Base-by-base conservation (phyloP, 2,797 vertebrate species). In the Labeo calbasu region DNA sequence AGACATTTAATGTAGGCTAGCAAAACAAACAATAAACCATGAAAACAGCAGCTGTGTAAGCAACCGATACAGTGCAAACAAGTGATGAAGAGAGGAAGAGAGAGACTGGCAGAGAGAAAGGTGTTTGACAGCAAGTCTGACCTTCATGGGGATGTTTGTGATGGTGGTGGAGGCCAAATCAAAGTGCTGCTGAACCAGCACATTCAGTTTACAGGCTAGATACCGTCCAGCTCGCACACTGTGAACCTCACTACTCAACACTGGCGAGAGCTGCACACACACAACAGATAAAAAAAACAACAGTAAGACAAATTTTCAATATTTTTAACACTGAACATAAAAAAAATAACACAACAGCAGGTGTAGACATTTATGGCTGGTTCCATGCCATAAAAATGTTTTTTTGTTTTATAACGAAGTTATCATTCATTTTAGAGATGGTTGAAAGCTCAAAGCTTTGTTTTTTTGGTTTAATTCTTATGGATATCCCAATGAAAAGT, bases 1-100 rank as follows among this genome's bases (percentile, higher is more conserved):
- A 98, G 96, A 99, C 96, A 99, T 95, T 99, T 98, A 99, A 97
- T 97, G 97, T 99, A 94, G 98, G 98, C 98, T 99, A 99, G 96
- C 95, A 96, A 96, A 98, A 97, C 94, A 98, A 95, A 98, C 97
- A 97, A 97, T 92, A 96, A 95, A 96, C 96, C 93, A 97, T 96
- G 96, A 96, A 97, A 96, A 97, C 96, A 97, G 96, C 96, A 95
- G 95, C 95, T 94, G 93, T 90, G 92, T 92, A 93, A 96, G 95
- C 94, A 93, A 95, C 94, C 79, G 84, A 84, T 79, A 86, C 70
- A 84, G 57, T 84, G 83, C 55, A 87, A 88, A 89, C 57, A 83
- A 72, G 68, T 86, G 77, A 83, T 36, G 50, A 66, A 77, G 48
- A 71, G 53, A 82, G 50, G 17, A 15, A 63, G 72, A 68, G 23